Percentiles rank a stretch among this genome's conserved stretches.
phyloP scores from a whole-genome alignment of 30 jellyfish, hydroid and myxozoan genomes.

The Aurelia aurita region DNA sequence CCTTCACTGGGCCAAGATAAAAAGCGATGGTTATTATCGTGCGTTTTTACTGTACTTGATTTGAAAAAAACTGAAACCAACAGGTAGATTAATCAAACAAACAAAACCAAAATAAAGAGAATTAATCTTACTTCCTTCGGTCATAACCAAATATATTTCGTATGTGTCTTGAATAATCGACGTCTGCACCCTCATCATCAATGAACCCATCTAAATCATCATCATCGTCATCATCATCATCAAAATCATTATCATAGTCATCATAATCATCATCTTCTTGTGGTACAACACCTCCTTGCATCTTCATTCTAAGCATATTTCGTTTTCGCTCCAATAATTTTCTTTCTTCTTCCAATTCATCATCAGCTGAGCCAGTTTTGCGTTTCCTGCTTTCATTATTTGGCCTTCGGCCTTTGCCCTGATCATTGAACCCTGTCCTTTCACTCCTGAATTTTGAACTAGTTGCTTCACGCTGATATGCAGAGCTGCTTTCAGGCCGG shows the following conservation, averaged over 20 bases:
- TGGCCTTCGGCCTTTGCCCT: background rate
- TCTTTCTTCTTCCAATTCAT: constrained; percentile 81
- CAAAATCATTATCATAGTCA: constrained; percentile 57
- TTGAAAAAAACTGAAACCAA: no score
- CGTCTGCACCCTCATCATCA: constrained; percentile 79
- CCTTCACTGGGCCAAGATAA: no score
- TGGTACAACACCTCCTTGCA: constrained; percentile 48
- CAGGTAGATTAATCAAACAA: no score
- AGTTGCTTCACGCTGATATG: background rate
- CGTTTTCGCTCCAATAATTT: constrained; percentile 77
- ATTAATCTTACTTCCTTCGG: constrained; percentile 70
- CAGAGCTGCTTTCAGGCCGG: background rate
- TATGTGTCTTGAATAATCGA: constrained; percentile 82
- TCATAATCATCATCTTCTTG: constrained; percentile 38
- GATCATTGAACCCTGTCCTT: background rate
- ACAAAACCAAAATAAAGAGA: background rate
- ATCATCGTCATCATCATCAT: constrained; percentile 70
- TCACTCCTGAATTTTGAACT: background rate
- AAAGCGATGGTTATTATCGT: no score
- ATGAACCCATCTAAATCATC: constrained; percentile 89
- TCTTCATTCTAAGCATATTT: constrained; percentile 59
- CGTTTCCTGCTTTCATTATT: background rate
- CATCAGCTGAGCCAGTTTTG: constrained; percentile 61
- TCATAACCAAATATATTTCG: constrained; percentile 88
- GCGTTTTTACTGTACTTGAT: no score